Evolutionary conservation across 92 coral and sea anemone genomes (phyloP), one percentile per base, ranked within the genome.

Genomic region (Actinostola sp.): DNA sequence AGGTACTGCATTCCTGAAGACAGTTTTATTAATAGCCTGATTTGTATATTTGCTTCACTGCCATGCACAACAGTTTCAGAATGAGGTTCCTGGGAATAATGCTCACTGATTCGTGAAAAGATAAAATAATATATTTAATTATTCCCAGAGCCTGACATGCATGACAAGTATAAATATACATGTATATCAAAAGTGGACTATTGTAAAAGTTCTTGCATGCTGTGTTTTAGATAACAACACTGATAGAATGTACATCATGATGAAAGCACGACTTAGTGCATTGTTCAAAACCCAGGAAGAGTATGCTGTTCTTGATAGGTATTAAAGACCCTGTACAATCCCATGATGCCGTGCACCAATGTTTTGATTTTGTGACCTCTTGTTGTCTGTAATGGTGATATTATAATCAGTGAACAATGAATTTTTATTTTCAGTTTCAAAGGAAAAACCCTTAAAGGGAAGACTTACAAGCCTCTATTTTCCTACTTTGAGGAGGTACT

Each of bases 211-310:
- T n/a, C n/a, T n/a, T n/a, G 15, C 31, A 41, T n/a, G 8, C 42
- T 19, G 17, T 61, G 19, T 78, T 35, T 16, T 76, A 93, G 98
- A 94, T 68, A 92, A 88, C 48, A 63, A 55, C 42, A 80, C 94
- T 0, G 72, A 82, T 45, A 85, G 73, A 67, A 83, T 82, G 32
- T 91, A 94, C 57, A 91, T 94, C 48, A 83, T 94, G 95, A 91
- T 94, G 98, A 92, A 77, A 51, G 98, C 94, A 20, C 80, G 98
- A 50, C 82, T 94, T 26, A 76, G 70, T 31, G 95, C 98, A 23
- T 78, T 94, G 33, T 94, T 94, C 77, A 94, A 91, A 81, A 85
- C 87, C 26, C 86, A 90, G 17, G 98, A 91, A 10, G 98, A 94
- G 49, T 94, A 88, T 70, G 83, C 92, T 15, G 72, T 94, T 12